Evolutionary conservation across 1,140 invertebrate genomes (phyloP).

Genomic region (Drosophila melanica): DNA sequence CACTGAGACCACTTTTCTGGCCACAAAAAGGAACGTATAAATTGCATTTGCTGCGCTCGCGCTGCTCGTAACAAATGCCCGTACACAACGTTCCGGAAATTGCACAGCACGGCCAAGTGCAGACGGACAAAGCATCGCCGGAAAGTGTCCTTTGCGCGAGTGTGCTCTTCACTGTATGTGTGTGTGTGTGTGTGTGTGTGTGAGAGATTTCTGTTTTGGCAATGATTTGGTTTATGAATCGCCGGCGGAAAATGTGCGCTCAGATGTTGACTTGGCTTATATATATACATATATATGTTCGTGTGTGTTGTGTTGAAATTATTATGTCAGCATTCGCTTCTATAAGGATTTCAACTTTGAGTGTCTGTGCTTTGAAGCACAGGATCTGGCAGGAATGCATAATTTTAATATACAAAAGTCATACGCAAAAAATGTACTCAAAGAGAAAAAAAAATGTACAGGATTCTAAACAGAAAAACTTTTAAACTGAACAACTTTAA

Average conservation of each 20-base stretch:
- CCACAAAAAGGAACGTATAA: slow-evolving; percentile 45
- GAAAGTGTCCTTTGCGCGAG: slow-evolving; percentile 45
- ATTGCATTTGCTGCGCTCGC: slow-evolving; percentile 51
- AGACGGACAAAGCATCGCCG: slow-evolving; percentile 45
- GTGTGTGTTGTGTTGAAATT: slow-evolving; percentile 13
- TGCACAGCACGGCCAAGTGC: slow-evolving; percentile 52
- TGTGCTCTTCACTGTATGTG: neutral
- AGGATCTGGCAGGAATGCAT: neutral
- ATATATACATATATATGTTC: neutral
- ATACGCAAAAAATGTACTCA: no score
- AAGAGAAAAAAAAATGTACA: no score
- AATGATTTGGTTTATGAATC: slow-evolving; percentile 59
- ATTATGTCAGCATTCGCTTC: slow-evolving; percentile 11
- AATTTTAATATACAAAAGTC: neutral
- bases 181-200: slow-evolving; percentile 7
- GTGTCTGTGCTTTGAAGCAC: neutral
- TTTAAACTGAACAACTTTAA: no score
- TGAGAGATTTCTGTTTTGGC: slow-evolving; percentile 42
- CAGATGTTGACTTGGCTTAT: slow-evolving; percentile 28
- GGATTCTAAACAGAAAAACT: no score
- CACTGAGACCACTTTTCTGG: neutral
- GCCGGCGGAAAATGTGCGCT: slow-evolving; percentile 39
- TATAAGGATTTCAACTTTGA: neutral
- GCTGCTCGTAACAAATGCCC: slow-evolving; percentile 25
- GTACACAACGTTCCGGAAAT: slow-evolving; percentile 47